phyloP scores from a whole-genome alignment of 2,113 vertebrate genomes.

The Halichoeres trimaculatus region DNA sequence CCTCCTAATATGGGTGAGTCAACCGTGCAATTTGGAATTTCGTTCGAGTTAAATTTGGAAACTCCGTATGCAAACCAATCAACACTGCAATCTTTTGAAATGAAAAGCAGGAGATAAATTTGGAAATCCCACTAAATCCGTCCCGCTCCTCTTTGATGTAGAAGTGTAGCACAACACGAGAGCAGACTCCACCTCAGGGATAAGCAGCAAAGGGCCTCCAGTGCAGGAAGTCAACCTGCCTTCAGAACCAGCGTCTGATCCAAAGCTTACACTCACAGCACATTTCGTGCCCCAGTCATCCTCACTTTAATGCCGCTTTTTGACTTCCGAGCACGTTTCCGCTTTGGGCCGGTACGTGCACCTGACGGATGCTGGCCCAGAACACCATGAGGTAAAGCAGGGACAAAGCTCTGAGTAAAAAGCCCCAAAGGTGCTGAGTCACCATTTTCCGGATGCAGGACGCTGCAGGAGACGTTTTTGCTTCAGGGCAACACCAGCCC shows the following conservation, averaged over 20 bases:
- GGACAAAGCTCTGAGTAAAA: constrained; percentile 46
- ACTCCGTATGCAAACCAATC: constrained; percentile 21
- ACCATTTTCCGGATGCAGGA: constrained; percentile 30
- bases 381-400: constrained; percentile 16
- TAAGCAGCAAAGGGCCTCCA: constrained; percentile 20
- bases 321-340: not conserved
- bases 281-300: not conserved
- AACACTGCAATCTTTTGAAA: not conserved
- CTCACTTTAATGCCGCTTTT: not conserved
- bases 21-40: constrained; percentile 6
- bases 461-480: not conserved
- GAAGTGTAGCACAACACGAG: not conserved
- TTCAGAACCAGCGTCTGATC: constrained; percentile 24
- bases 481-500: constrained; percentile 18
- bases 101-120: constrained; percentile 2
- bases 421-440: constrained; percentile 42
- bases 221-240: constrained; percentile 30
- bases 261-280: constrained; percentile 9
- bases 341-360: not conserved
- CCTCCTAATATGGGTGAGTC: not conserved
- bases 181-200: constrained; percentile 43
- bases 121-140: constrained; percentile 3
- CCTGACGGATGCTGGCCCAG: constrained; percentile 3
- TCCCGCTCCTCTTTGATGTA: constrained; percentile 28
- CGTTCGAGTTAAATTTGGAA: not conserved